Conservation (phyloP, 1,140 invertebrate genomes). For the Bombus turneri region DNA sequence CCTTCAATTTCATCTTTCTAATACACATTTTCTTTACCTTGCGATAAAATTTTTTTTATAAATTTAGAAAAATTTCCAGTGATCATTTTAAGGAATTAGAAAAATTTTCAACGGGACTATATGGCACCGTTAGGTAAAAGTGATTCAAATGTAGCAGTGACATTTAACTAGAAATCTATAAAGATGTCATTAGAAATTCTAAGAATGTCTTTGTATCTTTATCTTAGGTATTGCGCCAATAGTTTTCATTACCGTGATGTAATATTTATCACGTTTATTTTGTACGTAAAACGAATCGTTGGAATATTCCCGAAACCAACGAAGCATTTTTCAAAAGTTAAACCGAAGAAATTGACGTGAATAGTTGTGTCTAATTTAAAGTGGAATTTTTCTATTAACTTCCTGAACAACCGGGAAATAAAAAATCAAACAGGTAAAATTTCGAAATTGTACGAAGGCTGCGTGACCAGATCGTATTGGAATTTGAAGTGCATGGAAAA, state of each 20-base stretch:
- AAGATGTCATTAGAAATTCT: not conserved
- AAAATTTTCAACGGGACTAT: not conserved
- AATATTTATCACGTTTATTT: not conserved
- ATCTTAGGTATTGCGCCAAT: not conserved
- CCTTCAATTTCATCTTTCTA: not conserved
- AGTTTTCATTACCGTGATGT: not conserved
- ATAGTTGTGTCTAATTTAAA: not conserved
- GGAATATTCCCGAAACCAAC: not conserved
- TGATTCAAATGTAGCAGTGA: not conserved
- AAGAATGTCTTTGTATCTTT: not conserved
- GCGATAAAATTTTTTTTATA: not conserved
- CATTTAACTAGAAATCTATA: not conserved
- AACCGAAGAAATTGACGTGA: not conserved
- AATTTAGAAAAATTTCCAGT: not conserved
- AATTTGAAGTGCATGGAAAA: not conserved
- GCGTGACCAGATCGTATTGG: conserved; percentile 13
- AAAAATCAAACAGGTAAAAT: not conserved
- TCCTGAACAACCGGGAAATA: not conserved
- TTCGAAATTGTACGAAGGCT: not conserved
- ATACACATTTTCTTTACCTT: not conserved
- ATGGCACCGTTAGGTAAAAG: too few relatives aligned
- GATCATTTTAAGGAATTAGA: not conserved
- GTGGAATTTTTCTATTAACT: not conserved
- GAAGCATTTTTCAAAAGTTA: not conserved
- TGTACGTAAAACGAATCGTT: not conserved